These are phyloP conservation scores for Limnephilus rhombicus DNA, from an alignment of 2,888 invertebrate genomes.

Conservation along the genomic window DNA sequence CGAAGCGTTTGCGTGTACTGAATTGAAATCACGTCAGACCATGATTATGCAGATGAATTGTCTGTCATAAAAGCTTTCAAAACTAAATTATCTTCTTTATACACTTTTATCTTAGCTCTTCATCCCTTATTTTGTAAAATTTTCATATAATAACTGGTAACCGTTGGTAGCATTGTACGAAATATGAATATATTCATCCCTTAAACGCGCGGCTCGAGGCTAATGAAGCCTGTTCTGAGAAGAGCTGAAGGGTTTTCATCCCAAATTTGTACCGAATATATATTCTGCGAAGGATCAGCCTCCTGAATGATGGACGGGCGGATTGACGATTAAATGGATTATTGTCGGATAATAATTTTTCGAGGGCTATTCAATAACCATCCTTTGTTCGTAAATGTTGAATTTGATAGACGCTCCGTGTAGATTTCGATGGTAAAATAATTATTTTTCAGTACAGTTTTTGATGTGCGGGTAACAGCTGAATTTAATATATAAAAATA, in stretches of 20 bases:
- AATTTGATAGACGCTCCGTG: neutral
- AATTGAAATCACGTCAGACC: neutral
- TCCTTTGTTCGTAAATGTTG: neutral
- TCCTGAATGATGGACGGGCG: neutral
- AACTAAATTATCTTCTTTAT: neutral
- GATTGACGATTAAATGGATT: conserved; percentile 1
- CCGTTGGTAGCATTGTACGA: neutral
- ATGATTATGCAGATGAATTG: neutral
- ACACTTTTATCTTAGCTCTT: neutral
- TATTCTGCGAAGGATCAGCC: neutral
- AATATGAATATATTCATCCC: conserved; percentile 20
- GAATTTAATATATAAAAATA: neutral
- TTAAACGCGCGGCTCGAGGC: neutral
- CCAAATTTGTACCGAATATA: conserved; percentile 1
- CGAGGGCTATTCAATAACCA: neutral
- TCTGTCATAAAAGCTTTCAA: neutral
- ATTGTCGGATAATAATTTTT: neutral
- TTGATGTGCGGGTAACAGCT: neutral
- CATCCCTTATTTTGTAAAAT: neutral
- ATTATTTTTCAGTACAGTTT: neutral
- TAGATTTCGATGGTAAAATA: neutral
- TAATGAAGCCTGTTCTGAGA: conserved; percentile 25
- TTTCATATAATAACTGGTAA: neutral
- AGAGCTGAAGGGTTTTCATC: conserved; percentile 8
- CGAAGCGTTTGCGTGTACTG: neutral